Evolutionary conservation across 2,888 invertebrate genomes (phyloP).

Genomic region (Hanleya hanleyi): DNA sequence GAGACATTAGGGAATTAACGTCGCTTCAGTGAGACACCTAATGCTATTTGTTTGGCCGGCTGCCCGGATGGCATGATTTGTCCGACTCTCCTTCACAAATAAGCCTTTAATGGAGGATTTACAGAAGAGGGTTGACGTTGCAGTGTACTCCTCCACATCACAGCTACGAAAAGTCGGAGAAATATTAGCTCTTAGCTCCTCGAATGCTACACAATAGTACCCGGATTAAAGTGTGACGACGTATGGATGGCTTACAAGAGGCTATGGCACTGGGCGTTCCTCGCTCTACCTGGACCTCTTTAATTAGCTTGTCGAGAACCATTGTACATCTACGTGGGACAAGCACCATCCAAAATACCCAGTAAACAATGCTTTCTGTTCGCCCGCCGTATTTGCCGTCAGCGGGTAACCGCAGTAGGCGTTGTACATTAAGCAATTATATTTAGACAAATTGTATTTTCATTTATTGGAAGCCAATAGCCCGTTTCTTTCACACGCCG

Average conservation of each 20-base stretch:
- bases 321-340: background rate
- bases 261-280: background rate
- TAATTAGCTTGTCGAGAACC: conserved; percentile 1
- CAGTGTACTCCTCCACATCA: background rate
- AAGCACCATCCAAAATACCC: background rate
- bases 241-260: background rate
- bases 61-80: background rate
- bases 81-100: background rate
- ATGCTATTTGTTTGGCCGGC: conserved; percentile 3
- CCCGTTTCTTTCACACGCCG: too few relatives aligned
- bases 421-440: background rate
- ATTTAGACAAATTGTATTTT: background rate
- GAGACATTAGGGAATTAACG: conserved; percentile 14
- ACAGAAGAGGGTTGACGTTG: background rate
- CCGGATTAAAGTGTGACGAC: background rate
- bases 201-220: background rate
- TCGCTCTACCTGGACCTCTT: background rate
- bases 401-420: background rate
- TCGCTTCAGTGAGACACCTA: conserved; percentile 1
- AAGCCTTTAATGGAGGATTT: conserved; percentile 9
- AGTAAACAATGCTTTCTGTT: background rate
- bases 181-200: conserved; percentile 7
- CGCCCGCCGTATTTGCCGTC: background rate
- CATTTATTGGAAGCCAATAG: too few relatives aligned
- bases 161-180: background rate